Conservation (phyloP, 2,888 invertebrate genomes). For the Loripinus fragilis region DNA sequence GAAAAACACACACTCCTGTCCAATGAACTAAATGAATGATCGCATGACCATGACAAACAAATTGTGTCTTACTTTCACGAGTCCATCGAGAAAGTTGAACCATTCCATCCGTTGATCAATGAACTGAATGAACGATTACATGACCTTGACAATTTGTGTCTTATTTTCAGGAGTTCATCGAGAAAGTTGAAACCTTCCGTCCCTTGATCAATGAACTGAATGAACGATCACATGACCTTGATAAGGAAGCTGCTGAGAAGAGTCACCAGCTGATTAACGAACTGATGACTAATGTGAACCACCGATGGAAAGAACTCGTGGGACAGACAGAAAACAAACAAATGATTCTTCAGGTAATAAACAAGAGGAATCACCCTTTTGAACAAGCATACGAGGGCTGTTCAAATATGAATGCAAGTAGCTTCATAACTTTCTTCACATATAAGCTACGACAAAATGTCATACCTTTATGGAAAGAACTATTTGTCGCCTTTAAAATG, state of each 20-base stretch:
- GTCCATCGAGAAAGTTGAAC: slow-evolving; percentile 85
- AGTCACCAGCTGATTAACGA: slow-evolving; percentile 67
- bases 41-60: no score
- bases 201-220: slow-evolving; percentile 92
- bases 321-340: slow-evolving; percentile 70
- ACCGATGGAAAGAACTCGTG: slow-evolving; percentile 70
- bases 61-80: slow-evolving; percentile 64
- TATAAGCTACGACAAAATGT: no score
- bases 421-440: no score
- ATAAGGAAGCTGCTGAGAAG: slow-evolving; percentile 87
- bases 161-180: slow-evolving; percentile 70
- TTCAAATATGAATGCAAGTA: no score
- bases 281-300: slow-evolving; percentile 68
- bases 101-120: slow-evolving; percentile 92
- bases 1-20: no score
- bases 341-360: slow-evolving; percentile 69
- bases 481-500: no score
- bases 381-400: no score
- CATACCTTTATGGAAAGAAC: no score
- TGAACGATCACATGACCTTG: slow-evolving; percentile 90
- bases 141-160: not conserved
- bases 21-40: no score
- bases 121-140: slow-evolving; percentile 89
- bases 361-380: no score
- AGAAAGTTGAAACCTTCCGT: slow-evolving; percentile 89